These are phyloP conservation scores for Erythrocercus mccallii DNA, from an alignment of 2,113 vertebrate species.

Conservation along the genomic window DNA sequence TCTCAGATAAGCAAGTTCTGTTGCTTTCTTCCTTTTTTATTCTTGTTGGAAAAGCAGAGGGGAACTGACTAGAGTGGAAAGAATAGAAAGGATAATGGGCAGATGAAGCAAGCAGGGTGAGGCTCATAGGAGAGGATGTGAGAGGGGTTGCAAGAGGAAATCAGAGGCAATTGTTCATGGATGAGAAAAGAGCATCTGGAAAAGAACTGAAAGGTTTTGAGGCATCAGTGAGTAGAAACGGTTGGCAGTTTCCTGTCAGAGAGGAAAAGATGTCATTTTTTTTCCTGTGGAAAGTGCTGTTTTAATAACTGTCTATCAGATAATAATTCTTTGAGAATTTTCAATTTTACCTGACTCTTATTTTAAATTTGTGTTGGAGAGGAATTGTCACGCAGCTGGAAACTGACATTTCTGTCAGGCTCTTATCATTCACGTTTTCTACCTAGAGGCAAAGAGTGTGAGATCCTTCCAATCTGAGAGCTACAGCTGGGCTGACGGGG, in stretches of 20 bases:
- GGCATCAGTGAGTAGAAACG: background rate
- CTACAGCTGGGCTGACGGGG: constrained; percentile 43
- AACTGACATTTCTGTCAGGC: constrained; percentile 57
- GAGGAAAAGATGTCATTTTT: background rate
- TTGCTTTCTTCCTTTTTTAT: background rate
- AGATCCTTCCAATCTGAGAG: constrained; percentile 59
- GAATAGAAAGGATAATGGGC: background rate
- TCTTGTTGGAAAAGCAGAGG: background rate
- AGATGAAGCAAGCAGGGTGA: background rate
- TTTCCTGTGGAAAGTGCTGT: background rate
- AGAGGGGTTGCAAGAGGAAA: background rate
- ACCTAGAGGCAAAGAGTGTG: constrained; percentile 51
- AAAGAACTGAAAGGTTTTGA: background rate
- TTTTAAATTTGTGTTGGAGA: constrained; percentile 19
- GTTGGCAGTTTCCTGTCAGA: background rate
- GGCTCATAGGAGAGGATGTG: background rate
- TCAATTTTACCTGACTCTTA: constrained; percentile 47
- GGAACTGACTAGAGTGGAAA: background rate
- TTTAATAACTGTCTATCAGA: constrained; percentile 37
- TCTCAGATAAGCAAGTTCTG: background rate
- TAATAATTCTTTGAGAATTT: background rate
- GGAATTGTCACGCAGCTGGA: constrained; percentile 40
- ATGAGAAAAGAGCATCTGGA: background rate
- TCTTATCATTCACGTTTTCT: constrained; percentile 48
- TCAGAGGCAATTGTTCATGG: background rate